These are phyloP conservation scores for Pandion haliaetus DNA, from an alignment of 2,113 vertebrate genomes.

Conservation along the genomic window DNA sequence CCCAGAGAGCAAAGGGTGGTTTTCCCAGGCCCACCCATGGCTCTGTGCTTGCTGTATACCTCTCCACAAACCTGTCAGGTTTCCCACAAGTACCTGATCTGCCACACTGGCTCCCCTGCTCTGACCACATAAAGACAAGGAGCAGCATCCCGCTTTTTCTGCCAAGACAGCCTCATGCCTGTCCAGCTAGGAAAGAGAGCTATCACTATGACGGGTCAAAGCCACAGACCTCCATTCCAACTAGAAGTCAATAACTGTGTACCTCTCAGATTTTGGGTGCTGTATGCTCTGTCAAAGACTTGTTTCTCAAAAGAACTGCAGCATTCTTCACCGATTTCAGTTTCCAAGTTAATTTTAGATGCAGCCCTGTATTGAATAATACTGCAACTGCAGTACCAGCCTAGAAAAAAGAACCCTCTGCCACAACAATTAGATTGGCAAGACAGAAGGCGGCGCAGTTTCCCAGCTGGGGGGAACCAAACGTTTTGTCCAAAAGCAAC, in stretches of 20 bases:
- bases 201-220: not conserved
- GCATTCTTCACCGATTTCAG: not conserved
- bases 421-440: not conserved
- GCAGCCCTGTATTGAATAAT: not conserved
- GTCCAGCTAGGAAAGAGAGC: not conserved
- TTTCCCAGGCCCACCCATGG: accelerated
- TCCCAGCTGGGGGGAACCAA: not conserved
- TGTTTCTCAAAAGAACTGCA: not conserved
- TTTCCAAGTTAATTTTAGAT: not conserved
- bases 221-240: not conserved
- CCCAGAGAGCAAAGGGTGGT: accelerated
- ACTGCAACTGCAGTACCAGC: not conserved
- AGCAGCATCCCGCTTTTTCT: not conserved
- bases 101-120: not conserved
- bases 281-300: not conserved
- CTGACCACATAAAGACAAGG: not conserved
- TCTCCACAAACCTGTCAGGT: not conserved
- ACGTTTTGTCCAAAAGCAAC: not conserved
- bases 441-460: not conserved
- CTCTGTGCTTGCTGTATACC: not conserved
- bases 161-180: not conserved
- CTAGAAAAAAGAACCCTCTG: not conserved
- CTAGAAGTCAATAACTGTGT: not conserved
- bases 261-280: not conserved
- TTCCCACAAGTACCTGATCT: not conserved